Evolutionary conservation across 92 coral and sea anemone genomes (phyloP).

Genomic region (Diadumene lineata): DNA sequence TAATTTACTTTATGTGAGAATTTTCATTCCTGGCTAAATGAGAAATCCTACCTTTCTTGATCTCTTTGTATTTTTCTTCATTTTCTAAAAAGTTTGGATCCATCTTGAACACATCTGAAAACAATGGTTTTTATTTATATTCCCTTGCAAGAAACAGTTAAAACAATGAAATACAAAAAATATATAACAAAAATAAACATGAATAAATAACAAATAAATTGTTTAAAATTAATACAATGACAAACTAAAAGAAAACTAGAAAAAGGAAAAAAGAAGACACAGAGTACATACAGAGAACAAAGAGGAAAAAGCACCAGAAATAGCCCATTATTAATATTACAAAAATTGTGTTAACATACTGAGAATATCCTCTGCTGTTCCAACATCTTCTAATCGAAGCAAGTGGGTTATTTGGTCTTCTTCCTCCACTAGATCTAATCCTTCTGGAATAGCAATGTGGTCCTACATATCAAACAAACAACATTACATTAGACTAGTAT

Average conservation of each 20-base stretch:
- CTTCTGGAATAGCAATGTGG: conserved; percentile 68
- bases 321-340: neutral
- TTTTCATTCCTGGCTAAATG: too few species aligned
- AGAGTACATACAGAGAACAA: too few species aligned
- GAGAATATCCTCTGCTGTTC: conserved; percentile 81
- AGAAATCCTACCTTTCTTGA: conserved; percentile 83
- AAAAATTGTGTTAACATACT: conserved; percentile 62
- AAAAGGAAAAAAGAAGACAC: too few species aligned
- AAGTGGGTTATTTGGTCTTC: conserved; percentile 97
- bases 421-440: conserved; percentile 92
- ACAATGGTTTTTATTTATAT: conserved; percentile 5
- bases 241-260: too few species aligned
- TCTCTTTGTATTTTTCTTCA: conserved; percentile 95
- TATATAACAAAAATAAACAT: too few species aligned
- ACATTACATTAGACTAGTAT: too few species aligned
- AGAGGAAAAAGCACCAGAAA: too few species aligned
- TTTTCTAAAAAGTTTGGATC: conserved; percentile 92
- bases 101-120: conserved; percentile 85
- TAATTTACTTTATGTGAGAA: too few species aligned
- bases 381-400: conserved; percentile 85
- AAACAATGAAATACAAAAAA: too few species aligned
- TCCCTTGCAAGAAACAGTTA: too few species aligned
- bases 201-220: too few species aligned
- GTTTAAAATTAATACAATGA: too few species aligned
- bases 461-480: conserved; percentile 39